Conservation (phyloP, 2,113 vertebrate species). For the Clupea harengus region DNA sequence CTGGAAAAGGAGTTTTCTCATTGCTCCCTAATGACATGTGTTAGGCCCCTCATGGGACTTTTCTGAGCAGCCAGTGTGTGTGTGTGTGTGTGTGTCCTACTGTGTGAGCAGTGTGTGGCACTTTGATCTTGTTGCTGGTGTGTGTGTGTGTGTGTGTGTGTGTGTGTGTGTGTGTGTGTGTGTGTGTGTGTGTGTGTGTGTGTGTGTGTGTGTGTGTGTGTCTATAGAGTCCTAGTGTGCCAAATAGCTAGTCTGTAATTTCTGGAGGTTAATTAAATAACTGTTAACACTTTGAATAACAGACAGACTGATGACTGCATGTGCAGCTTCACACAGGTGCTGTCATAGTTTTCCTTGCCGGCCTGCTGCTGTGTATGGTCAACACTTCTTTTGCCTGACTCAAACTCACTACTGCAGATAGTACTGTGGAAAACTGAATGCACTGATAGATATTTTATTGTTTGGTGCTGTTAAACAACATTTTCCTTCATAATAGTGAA, state of each 20-base stretch:
- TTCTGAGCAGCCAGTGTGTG: background rate
- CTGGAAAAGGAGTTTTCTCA: background rate
- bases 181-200: background rate
- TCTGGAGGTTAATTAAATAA: background rate
- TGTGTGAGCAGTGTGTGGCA: background rate
- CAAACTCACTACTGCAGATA: background rate
- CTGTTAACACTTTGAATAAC: too few species aligned
- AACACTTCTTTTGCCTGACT: background rate
- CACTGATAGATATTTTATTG: background rate
- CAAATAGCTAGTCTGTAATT: background rate
- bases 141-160: background rate
- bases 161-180: background rate
- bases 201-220: background rate
- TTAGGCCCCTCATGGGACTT: background rate
- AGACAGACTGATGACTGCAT: background rate
- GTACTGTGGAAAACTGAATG: too few species aligned
- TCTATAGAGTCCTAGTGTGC: background rate
- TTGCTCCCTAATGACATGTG: background rate
- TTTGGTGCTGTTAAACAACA: background rate
- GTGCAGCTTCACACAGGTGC: background rate
- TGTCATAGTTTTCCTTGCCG: too few species aligned
- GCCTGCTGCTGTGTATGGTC: too few species aligned
- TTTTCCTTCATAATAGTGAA: background rate
- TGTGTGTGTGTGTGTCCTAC: conserved; percentile 8
- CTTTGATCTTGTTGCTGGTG: background rate